phyloP scores from a whole-genome alignment of 2,888 invertebrate genomes.

The Athalia cordata region DNA sequence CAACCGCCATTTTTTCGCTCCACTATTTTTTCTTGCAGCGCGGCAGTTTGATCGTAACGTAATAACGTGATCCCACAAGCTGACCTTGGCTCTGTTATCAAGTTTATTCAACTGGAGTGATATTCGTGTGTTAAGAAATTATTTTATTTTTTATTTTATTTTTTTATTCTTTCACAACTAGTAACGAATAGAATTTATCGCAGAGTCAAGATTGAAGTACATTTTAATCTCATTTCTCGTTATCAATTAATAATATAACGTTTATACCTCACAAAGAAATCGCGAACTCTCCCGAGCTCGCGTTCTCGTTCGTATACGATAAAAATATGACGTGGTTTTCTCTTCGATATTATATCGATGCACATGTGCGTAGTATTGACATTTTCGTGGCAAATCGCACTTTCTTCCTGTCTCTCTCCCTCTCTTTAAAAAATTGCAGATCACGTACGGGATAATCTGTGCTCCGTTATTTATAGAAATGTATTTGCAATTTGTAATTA shows the following conservation, averaged over 20 bases:
- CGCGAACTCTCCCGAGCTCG: too few relatives aligned
- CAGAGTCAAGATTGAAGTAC: conserved; percentile 6
- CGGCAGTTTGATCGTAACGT: background rate
- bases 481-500: background rate
- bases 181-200: background rate
- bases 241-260: conserved; percentile 16
- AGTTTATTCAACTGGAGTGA: conserved; percentile 19
- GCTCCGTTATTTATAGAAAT: background rate
- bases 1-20: too few relatives aligned
- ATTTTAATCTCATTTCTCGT: background rate
- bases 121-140: background rate
- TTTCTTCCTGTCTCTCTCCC: too few relatives aligned
- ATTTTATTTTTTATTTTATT: too few relatives aligned
- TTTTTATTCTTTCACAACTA: background rate
- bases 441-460: background rate
- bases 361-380: too few relatives aligned
- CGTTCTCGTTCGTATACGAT: too few relatives aligned
- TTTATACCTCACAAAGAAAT: background rate
- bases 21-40: background rate
- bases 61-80: background rate
- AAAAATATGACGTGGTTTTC: too few relatives aligned
- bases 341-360: too few relatives aligned
- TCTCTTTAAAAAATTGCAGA: background rate
- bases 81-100: conserved; percentile 19
- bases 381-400: too few relatives aligned